Evolutionary conservation across 2,888 invertebrate genomes (phyloP), one percentile per base, ranked within the genome.

Genomic region (Disparrhopalites patrizii): DNA sequence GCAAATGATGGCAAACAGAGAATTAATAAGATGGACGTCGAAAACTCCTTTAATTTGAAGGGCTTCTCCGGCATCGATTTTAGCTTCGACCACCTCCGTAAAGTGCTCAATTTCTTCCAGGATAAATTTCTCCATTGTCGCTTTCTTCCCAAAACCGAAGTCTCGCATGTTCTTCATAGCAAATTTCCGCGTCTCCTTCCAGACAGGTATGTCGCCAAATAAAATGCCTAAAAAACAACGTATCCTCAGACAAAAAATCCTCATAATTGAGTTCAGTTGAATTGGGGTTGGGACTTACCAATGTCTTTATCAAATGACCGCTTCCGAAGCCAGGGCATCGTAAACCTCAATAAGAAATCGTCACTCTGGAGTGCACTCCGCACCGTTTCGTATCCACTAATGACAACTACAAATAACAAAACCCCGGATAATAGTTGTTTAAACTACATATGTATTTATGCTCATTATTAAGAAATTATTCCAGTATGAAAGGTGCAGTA

Each of bases 121-220:
- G 2, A 64, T 64, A 13, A 57, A 4, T 15, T 50, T 25, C 20
- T 64, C 64, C 64, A 64, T 64, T 30, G 47, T 33, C n/a, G 18
- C 33, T 4, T 47, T 31, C 33, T 64, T 64, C n/a, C 64, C 64
- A 27, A 64, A 64, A 1, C 57, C 64, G 23, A 57, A 64, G 7
- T 64, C 56, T 25, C 57, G 52, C 1, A 64, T 23, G 20, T 57
- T 28, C 25, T 31, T 56, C 20, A 57, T 25, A 2, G 64, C 43
- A 43, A 64, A 57, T 27, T 38, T 36, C 13, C 64, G 47, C 7
- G 25, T 47, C 13, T 56, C 57, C 25, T 25, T 64, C 64, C 64
- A 64, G n/a, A n/a, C 36, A 1, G 27, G 40, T 8, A 64, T 20
- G 2, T 50, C 57, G 31, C 36, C 64, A 36, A 57, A 57, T n/a